Evolutionary conservation across 2,113 vertebrate species (phyloP).

Genomic region (Neolamprologus variostigma): DNA sequence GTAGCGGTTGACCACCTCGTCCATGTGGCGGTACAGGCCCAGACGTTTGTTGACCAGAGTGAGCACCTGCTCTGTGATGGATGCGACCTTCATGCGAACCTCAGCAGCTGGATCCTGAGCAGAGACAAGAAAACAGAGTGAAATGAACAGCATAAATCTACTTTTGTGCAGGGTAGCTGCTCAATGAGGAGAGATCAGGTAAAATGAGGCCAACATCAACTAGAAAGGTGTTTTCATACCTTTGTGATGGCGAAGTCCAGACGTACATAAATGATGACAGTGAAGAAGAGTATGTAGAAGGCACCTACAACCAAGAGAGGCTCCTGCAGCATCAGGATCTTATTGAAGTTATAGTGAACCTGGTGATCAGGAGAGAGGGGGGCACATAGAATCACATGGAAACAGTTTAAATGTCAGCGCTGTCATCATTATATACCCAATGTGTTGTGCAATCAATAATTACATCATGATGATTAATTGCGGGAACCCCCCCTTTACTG

Average conservation of each 20-base stretch:
- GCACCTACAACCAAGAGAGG: slow-evolving; percentile 91
- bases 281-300: slow-evolving; percentile 98
- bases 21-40: slow-evolving; percentile 92
- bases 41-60: slow-evolving; percentile 94
- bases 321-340: slow-evolving; percentile 97
- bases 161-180: background rate
- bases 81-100: slow-evolving; percentile 97
- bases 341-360: slow-evolving; percentile 96
- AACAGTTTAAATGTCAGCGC: background rate
- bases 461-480: background rate
- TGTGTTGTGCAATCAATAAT: background rate
- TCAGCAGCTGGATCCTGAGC: slow-evolving; percentile 92
- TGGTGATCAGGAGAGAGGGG: slow-evolving; percentile 36
- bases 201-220: background rate
- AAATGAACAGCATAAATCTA: background rate
- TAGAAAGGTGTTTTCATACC: slow-evolving; percentile 63
- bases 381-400: background rate
- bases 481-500: background rate
- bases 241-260: slow-evolving; percentile 98
- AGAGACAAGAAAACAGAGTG: background rate
- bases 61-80: slow-evolving; percentile 95
- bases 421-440: background rate
- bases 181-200: background rate
- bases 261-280: slow-evolving; percentile 92
- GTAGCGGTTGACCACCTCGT: slow-evolving; percentile 93